Evolutionary conservation across 2,888 invertebrate genomes (phyloP).

Genomic region (Gymnoscelis rufifasciata): DNA sequence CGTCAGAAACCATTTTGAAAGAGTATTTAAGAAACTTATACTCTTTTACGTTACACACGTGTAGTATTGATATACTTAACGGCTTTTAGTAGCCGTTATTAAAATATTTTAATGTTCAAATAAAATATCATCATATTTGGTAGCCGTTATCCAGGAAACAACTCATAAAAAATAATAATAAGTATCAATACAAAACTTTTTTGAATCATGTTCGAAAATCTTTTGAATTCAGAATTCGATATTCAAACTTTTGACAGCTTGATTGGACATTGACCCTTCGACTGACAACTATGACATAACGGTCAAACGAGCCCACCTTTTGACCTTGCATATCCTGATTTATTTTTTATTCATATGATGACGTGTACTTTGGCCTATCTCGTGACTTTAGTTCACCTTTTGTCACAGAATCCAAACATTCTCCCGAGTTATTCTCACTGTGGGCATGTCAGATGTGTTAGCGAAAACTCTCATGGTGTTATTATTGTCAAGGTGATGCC

Average conservation of each 20-base stretch:
- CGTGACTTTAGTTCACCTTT: constrained; percentile 5
- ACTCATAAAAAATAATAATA: too few relatives aligned
- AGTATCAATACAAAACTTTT: too few relatives aligned
- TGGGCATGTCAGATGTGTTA: constrained; percentile 44
- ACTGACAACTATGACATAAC: constrained; percentile 12
- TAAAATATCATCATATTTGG: too few relatives aligned
- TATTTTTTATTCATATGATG: not conserved
- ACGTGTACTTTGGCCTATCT: constrained; percentile 3
- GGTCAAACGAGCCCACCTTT: constrained; percentile 14
- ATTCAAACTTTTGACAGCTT: constrained; percentile 6
- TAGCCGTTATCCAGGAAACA: too few relatives aligned
- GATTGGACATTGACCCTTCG: constrained; percentile 12
- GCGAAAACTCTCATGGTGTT: constrained; percentile 13
- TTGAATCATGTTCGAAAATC: too few relatives aligned
- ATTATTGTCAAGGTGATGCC: not conserved
- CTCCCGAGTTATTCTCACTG: constrained; percentile 22
- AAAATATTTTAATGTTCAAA: too few relatives aligned
- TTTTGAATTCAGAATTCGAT: constrained; percentile 1
- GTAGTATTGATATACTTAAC: too few relatives aligned
- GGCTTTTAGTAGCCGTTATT: too few relatives aligned
- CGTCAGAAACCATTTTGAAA: too few relatives aligned
- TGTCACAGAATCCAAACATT: constrained; percentile 11
- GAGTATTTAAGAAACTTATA: too few relatives aligned
- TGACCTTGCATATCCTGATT: not conserved
- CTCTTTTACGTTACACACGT: too few relatives aligned